phyloP scores from a whole-genome alignment of 2,888 invertebrate species.

The Noctuana brunneofusca region DNA sequence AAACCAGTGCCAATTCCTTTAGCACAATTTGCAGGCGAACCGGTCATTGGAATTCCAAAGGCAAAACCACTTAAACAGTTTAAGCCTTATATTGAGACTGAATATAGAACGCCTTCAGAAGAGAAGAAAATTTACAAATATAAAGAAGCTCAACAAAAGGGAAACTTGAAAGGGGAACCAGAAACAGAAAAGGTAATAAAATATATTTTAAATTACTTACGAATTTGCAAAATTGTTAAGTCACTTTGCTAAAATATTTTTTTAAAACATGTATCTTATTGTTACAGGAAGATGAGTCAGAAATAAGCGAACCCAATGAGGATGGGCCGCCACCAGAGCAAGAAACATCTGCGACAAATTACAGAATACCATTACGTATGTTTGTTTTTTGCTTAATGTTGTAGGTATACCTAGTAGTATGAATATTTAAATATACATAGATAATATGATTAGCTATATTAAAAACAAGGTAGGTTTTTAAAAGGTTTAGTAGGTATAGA shows the following conservation, averaged over 20 bases:
- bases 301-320: constrained; percentile 38
- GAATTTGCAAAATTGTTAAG: too few relatives aligned
- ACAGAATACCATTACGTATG: constrained; percentile 66
- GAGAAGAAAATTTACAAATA: constrained; percentile 70
- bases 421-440: too few relatives aligned
- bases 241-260: too few relatives aligned
- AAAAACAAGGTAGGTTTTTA: too few relatives aligned
- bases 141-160: constrained; percentile 79
- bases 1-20: constrained; percentile 74
- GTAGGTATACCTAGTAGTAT: not conserved
- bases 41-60: constrained; percentile 63
- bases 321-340: constrained; percentile 57
- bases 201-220: not conserved
- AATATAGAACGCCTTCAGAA: constrained; percentile 52
- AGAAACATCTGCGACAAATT: constrained; percentile 68
- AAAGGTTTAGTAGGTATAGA: too few relatives aligned
- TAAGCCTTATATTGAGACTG: constrained; percentile 58
- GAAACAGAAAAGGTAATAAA: constrained; percentile 36
- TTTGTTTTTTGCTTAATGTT: not conserved
- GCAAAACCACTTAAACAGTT: constrained; percentile 70
- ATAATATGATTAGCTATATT: too few relatives aligned
- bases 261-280: not conserved
- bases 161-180: constrained; percentile 65
- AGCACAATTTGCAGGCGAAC: constrained; percentile 57
- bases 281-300: constrained; percentile 14